A percentile compares a stretch with the other conserved stretches of the same genome.
phyloP scores from a whole-genome alignment of 2,797 vertebrate genomes.

The Molossus alvarezi region DNA sequence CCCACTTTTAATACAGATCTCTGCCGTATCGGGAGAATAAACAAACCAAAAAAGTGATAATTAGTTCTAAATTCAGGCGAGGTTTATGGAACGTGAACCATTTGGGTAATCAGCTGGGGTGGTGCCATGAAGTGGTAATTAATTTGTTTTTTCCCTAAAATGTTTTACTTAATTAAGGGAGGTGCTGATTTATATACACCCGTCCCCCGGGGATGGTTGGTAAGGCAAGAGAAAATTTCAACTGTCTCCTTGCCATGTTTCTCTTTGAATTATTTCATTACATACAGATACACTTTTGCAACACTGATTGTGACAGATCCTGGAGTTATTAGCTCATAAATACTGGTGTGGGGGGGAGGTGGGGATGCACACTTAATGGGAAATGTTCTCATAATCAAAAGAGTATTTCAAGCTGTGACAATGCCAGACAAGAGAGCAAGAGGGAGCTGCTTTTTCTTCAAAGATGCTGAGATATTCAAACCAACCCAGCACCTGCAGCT shows the following conservation, averaged over 20 bases:
- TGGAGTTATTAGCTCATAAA: slow-evolving; percentile 90
- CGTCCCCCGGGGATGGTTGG: slow-evolving; percentile 86
- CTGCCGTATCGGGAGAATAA: slow-evolving; percentile 81
- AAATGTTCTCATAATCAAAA: slow-evolving; percentile 85
- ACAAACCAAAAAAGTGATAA: slow-evolving; percentile 86
- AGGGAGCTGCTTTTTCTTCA: slow-evolving; percentile 54
- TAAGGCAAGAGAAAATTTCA: slow-evolving; percentile 80
- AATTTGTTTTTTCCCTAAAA: slow-evolving; percentile 89
- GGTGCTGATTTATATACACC: slow-evolving; percentile 90
- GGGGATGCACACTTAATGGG: slow-evolving; percentile 83
- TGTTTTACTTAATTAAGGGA: slow-evolving; percentile 92
- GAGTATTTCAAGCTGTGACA: slow-evolving; percentile 86
- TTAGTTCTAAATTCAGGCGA: slow-evolving; percentile 88
- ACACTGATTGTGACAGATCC: slow-evolving; percentile 88
- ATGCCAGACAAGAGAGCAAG: slow-evolving; percentile 71
- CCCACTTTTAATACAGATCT: slow-evolving; percentile 74
- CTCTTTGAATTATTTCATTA: slow-evolving; percentile 87
- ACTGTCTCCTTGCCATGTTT: slow-evolving; percentile 82
- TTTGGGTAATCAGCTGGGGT: slow-evolving; percentile 88
- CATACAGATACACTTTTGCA: slow-evolving; percentile 79
- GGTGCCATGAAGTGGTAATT: slow-evolving; percentile 90
- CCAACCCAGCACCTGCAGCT: slow-evolving; percentile 54
- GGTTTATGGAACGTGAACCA: slow-evolving; percentile 86
- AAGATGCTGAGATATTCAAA: slow-evolving; percentile 49
- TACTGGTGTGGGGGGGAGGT: slow-evolving; percentile 75